These are phyloP conservation scores for Palythoa grandiflora DNA, from an alignment of 92 coral and sea anemone genomes.

Conservation along the genomic window DNA sequence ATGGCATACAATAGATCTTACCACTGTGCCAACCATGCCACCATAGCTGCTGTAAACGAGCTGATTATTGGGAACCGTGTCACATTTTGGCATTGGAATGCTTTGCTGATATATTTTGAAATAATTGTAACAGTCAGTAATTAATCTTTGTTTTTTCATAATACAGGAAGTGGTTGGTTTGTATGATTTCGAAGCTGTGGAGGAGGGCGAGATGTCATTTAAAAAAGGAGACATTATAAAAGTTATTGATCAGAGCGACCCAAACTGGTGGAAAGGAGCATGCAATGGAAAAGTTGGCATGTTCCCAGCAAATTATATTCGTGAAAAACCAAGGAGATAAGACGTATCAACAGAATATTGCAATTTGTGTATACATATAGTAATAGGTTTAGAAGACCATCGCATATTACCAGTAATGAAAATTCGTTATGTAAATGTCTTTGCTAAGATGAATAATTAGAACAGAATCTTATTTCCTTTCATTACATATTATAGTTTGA, in stretches of 20 bases:
- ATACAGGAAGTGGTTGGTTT: conserved; percentile 46
- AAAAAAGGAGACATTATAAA: conserved; percentile 79
- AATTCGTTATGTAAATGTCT: too few species aligned
- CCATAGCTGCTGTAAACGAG: too few species aligned
- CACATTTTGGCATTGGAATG: too few species aligned
- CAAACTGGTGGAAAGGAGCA: conserved; percentile 95
- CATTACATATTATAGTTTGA: too few species aligned
- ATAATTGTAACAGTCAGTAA: too few species aligned
- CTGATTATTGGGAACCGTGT: too few species aligned
- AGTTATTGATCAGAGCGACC: conserved; percentile 82
- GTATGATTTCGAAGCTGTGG: conserved; percentile 83
- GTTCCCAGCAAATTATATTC: conserved; percentile 91
- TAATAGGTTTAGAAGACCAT: neutral
- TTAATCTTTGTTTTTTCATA: neutral
- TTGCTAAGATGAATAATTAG: too few species aligned
- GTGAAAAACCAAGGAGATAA: conserved; percentile 28
- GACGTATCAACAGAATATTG: neutral
- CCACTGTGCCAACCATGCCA: too few species aligned
- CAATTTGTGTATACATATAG: neutral
- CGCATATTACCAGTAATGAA: neutral
- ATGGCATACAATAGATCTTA: too few species aligned
- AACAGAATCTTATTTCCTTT: too few species aligned
- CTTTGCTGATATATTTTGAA: too few species aligned
- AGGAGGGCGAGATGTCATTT: conserved; percentile 91
- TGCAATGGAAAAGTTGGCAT: conserved; percentile 67